These are phyloP conservation scores for Danio aesculapii DNA, from an alignment of 2,797 vertebrate genomes.

Conservation along the genomic window DNA sequence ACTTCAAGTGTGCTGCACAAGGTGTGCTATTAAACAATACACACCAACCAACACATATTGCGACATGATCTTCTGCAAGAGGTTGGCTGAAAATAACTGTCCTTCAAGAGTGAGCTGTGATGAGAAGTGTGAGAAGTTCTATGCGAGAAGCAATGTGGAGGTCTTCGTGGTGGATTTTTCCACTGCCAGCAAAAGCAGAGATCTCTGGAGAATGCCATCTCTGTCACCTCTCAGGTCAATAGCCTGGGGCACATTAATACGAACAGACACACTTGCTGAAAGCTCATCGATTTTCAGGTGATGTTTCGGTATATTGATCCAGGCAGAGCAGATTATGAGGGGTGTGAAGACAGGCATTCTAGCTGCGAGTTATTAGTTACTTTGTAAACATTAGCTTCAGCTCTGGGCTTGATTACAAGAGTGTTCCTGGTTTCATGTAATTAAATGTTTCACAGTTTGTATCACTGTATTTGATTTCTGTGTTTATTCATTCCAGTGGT, in stretches of 20 bases:
- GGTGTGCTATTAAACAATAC: conserved; percentile 8
- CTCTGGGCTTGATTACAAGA: background rate
- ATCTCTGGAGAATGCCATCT: conserved; percentile 25
- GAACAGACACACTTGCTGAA: conserved; percentile 40
- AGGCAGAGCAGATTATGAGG: conserved; percentile 31
- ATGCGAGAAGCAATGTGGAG: conserved; percentile 18
- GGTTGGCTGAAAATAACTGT: conserved; percentile 13
- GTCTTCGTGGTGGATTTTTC: conserved; percentile 28
- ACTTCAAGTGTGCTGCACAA: background rate
- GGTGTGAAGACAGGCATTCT: conserved; percentile 20
- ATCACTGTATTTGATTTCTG: background rate
- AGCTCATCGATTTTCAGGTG: conserved; percentile 62
- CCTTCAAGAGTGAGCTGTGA: background rate
- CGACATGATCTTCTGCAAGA: background rate
- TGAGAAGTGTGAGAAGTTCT: conserved; percentile 1
- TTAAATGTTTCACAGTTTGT: background rate
- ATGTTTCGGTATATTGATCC: conserved; percentile 62
- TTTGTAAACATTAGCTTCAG: background rate
- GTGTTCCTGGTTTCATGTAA: background rate
- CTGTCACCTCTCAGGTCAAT: conserved; percentile 47
- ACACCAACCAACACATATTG: background rate
- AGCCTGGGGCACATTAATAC: conserved; percentile 45
- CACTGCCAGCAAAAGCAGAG: conserved; percentile 15
- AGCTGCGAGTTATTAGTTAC: background rate
- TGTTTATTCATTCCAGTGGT: background rate